Evolutionary conservation across 2,797 vertebrate genomes (phyloP).

Genomic region (Arrhamphus sclerolepis): DNA sequence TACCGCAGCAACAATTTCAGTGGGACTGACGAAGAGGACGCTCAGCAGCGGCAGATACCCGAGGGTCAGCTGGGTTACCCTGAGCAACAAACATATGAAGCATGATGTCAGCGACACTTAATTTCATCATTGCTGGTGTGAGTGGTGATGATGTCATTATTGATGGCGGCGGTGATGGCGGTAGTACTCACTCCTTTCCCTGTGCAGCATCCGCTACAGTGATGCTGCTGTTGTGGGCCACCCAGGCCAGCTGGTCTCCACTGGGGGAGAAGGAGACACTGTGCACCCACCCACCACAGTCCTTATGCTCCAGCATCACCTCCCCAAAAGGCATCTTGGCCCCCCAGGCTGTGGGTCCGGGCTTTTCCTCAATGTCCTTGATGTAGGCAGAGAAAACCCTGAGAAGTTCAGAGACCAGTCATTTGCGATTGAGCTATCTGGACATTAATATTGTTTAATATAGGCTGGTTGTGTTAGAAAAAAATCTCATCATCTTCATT

Average conservation of each 20-base stretch:
- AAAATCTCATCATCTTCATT: too few species aligned
- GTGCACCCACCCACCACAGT: slow-evolving; percentile 87
- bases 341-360: slow-evolving; percentile 84
- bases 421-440: background rate
- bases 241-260: slow-evolving; percentile 83
- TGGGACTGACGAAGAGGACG: slow-evolving; percentile 75
- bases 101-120: too few species aligned
- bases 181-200: slow-evolving; percentile 78
- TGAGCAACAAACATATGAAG: slow-evolving; percentile 38
- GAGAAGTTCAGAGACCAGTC: background rate
- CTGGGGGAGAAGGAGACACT: slow-evolving; percentile 82
- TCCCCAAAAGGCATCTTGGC: slow-evolving; percentile 87
- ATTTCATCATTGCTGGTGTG: too few species aligned
- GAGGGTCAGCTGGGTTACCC: slow-evolving; percentile 78
- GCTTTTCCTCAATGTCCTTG: slow-evolving; percentile 86
- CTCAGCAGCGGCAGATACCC: slow-evolving; percentile 70
- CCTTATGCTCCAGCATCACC: slow-evolving; percentile 80
- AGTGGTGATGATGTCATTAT: background rate
- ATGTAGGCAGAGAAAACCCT: slow-evolving; percentile 85
- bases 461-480: too few species aligned
- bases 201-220: slow-evolving; percentile 77
- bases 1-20: slow-evolving; percentile 77
- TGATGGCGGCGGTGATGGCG: background rate
- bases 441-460: too few species aligned
- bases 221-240: slow-evolving; percentile 84